These are phyloP conservation scores for Sialia sialis DNA, from an alignment of 2,113 vertebrate genomes.

Conservation along the genomic window DNA sequence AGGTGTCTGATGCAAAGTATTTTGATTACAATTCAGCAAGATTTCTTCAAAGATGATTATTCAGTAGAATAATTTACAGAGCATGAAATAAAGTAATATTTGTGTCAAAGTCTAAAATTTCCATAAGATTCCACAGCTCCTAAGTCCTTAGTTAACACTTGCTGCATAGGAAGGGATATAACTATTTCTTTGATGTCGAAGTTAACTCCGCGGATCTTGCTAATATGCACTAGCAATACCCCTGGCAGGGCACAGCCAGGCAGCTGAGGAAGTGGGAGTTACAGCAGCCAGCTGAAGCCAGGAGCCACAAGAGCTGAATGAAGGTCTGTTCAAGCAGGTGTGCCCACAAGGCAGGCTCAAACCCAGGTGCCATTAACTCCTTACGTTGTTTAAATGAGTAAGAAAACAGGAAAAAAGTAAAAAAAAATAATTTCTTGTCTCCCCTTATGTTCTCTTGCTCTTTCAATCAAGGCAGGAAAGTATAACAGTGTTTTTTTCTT, in stretches of 20 bases:
- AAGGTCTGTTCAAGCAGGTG: background rate
- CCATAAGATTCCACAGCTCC: background rate
- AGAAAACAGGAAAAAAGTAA: background rate
- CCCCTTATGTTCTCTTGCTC: background rate
- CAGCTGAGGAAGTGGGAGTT: background rate
- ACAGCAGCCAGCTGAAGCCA: background rate
- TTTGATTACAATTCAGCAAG: background rate
- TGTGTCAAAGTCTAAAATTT: background rate
- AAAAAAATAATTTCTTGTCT: background rate
- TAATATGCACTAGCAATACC: background rate
- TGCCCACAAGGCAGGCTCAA: background rate
- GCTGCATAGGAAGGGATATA: background rate
- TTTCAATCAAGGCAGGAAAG: background rate
- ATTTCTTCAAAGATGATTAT: background rate
- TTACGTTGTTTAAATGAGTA: background rate
- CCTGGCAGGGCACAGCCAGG: accelerated
- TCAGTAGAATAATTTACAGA: background rate
- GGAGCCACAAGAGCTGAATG: background rate
- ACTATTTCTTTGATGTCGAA: background rate
- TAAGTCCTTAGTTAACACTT: background rate
- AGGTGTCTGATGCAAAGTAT: slow-evolving; percentile 29
- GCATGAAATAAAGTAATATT: background rate
- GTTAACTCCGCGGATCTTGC: background rate
- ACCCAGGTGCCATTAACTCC: background rate
- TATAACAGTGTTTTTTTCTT: background rate